Evolutionary conservation across 2,797 vertebrate species (phyloP).

Genomic region (Acipenser oxyrinchus): DNA sequence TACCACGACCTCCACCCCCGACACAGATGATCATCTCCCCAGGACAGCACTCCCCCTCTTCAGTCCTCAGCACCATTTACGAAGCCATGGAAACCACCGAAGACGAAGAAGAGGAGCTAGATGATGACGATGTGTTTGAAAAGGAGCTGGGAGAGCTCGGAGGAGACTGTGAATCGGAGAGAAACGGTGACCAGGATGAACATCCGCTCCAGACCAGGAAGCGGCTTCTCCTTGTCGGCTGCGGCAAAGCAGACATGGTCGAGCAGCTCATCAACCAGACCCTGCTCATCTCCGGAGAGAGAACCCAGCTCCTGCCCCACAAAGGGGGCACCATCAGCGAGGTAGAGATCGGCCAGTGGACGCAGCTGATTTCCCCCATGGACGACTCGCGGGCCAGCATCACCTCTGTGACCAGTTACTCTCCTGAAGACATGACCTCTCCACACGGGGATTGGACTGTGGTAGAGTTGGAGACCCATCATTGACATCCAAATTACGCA

Average conservation of each 20-base stretch:
- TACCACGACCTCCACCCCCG: too few species aligned
- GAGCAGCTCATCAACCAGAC: conserved; percentile 81
- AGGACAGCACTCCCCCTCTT: conserved; percentile 55
- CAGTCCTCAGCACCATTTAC: conserved; percentile 82
- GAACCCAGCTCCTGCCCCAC: conserved; percentile 54
- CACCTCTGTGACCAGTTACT: conserved; percentile 81
- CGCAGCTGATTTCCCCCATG: conserved; percentile 66
- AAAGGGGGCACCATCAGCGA: conserved; percentile 62
- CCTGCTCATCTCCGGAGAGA: conserved; percentile 59
- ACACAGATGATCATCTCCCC: conserved; percentile 3
- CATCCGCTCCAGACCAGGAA: background rate
- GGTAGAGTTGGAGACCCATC: conserved; percentile 83
- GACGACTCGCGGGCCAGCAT: conserved; percentile 68
- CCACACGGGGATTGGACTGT: conserved; percentile 79
- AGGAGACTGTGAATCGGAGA: background rate
- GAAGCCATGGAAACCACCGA: conserved; percentile 69
- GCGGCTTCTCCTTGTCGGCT: conserved; percentile 8
- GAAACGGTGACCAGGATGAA: background rate
- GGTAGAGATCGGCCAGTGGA: conserved; percentile 74
- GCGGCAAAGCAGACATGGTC: conserved; percentile 63
- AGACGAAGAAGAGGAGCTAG: conserved; percentile 36
- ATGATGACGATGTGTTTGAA: conserved; percentile 1
- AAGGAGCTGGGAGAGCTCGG: background rate
- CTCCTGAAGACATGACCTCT: conserved; percentile 61
- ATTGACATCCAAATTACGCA: conserved; percentile 43